Evolutionary conservation across 2,888 invertebrate species (phyloP).

Genomic region (Ernsta delagoae): DNA sequence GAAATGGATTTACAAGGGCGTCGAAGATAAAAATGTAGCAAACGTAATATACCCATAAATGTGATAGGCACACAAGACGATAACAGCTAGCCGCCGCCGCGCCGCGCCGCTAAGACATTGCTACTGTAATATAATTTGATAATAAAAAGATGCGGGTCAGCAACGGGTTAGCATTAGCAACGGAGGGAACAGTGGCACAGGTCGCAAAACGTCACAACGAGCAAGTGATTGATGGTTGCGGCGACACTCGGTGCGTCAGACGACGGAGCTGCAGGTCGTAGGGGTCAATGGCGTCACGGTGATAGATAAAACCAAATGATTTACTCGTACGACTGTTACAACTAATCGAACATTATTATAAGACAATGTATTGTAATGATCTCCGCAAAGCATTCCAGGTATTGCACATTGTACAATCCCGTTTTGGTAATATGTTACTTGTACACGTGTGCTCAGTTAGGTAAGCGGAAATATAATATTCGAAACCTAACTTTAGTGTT

Average conservation of each 20-base stretch:
- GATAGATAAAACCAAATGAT: conserved; percentile 45
- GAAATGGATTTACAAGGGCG: conserved; percentile 1
- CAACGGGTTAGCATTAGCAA: conserved; percentile 35
- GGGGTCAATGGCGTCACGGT: conserved; percentile 77
- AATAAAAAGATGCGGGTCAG: conserved; percentile 45
- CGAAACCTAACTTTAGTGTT: too few relatives aligned
- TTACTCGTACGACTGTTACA: conserved; percentile 48
- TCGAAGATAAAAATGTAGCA: background rate
- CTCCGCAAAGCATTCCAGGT: background rate
- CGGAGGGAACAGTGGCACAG: conserved; percentile 49
- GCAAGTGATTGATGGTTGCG: conserved; percentile 76
- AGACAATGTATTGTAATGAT: background rate
- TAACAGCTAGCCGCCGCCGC: background rate
- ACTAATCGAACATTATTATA: conserved; percentile 1
- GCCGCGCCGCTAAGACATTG: conserved; percentile 13
- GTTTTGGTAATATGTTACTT: too few relatives aligned
- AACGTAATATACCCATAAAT: background rate
- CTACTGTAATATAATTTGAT: conserved; percentile 38
- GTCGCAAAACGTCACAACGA: conserved; percentile 73
- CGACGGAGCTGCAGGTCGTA: conserved; percentile 59
- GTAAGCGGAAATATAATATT: too few relatives aligned
- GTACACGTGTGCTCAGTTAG: too few relatives aligned
- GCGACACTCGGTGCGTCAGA: conserved; percentile 74
- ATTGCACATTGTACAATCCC: background rate
- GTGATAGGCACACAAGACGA: background rate